phyloP scores from a whole-genome alignment of 2,888 invertebrate species.

The Archips crataeganus region DNA sequence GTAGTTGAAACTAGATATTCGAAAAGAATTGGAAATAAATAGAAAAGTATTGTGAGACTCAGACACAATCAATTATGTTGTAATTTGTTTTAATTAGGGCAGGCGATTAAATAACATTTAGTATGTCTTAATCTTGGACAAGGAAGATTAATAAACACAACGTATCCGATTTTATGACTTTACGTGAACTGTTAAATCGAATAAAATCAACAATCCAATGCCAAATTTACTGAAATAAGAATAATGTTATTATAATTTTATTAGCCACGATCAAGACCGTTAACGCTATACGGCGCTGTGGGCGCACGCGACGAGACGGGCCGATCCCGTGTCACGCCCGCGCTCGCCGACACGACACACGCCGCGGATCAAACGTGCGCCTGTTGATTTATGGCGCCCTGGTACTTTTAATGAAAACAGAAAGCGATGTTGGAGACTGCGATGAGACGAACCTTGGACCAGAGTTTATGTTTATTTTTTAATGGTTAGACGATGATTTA shows the following conservation, averaged over 20 bases:
- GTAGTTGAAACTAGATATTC: too few species aligned
- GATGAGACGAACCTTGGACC: neutral
- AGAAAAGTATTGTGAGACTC: too few species aligned
- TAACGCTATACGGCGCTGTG: slow-evolving; percentile 49
- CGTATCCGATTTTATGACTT: too few species aligned
- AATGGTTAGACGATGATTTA: neutral
- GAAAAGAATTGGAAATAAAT: too few species aligned
- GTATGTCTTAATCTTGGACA: too few species aligned
- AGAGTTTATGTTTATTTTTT: neutral
- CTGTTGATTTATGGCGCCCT: slow-evolving; percentile 51
- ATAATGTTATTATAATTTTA: slow-evolving; percentile 9
- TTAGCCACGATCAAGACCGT: slow-evolving; percentile 46
- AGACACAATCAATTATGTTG: too few species aligned
- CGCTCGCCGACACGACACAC: slow-evolving; percentile 45
- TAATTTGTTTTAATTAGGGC: too few species aligned
- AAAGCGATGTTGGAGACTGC: slow-evolving; percentile 34
- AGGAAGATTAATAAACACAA: too few species aligned
- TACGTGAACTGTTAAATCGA: too few species aligned
- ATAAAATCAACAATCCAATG: too few species aligned
- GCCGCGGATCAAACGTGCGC: slow-evolving; percentile 40
- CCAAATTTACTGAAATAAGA: neutral
- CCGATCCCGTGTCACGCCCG: slow-evolving; percentile 60
- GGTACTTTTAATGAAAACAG: slow-evolving; percentile 53
- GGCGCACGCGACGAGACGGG: slow-evolving; percentile 62
- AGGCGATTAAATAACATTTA: too few species aligned